phyloP scores from a whole-genome alignment of 2,797 vertebrate genomes.

The Percopsis omiscomaycus region DNA sequence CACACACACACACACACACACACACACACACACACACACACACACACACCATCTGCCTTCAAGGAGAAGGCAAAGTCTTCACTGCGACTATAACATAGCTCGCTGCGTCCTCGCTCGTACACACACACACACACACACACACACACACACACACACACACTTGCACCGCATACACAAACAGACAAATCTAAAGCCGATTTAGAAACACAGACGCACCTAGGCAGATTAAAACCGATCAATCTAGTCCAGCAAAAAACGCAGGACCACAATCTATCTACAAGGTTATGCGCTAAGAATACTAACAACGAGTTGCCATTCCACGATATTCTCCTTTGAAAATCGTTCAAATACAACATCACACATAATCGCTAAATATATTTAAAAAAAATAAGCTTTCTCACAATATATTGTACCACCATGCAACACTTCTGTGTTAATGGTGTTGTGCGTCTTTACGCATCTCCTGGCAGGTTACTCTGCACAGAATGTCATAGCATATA shows the following conservation, averaged over 20 bases:
- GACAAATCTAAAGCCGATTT: constrained; percentile 62
- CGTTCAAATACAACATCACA: constrained; percentile 1
- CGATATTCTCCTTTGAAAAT: background rate
- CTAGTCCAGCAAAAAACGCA: constrained; percentile 43
- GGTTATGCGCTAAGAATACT: constrained; percentile 47
- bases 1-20: constrained; percentile 30
- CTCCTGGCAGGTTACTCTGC: constrained; percentile 42
- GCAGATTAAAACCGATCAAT: constrained; percentile 17
- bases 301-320: constrained; percentile 62
- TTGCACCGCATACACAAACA: constrained; percentile 15
- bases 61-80: constrained; percentile 50
- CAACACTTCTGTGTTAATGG: constrained; percentile 1
- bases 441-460: constrained; percentile 58
- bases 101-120: constrained; percentile 27
- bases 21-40: constrained; percentile 23
- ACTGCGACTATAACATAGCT: constrained; percentile 50
- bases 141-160: constrained; percentile 12
- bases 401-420: constrained; percentile 1
- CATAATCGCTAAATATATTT: background rate
- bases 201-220: constrained; percentile 3
- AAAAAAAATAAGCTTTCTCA: background rate
- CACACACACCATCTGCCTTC: constrained; percentile 44
- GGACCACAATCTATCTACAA: constrained; percentile 36
- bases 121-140: constrained; percentile 17
- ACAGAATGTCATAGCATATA: constrained; percentile 44